phyloP scores from a whole-genome alignment of 2,113 vertebrate genomes.

The Aphelocoma coerulescens region DNA sequence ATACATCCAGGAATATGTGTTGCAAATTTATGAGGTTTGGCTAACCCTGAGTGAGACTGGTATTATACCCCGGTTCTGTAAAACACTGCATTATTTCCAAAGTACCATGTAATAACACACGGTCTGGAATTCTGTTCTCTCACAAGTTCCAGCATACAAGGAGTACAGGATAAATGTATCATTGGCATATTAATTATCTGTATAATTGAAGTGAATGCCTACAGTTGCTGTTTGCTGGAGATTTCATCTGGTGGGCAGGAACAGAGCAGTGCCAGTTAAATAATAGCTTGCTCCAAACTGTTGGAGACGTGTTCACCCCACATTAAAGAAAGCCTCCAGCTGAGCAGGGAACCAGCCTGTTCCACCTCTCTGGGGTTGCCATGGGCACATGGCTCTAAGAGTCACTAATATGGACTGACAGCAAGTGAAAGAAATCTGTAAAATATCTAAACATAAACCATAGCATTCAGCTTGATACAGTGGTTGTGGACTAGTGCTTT shows the following conservation, averaged over 20 bases:
- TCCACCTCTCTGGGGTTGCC: neutral
- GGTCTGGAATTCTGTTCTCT: neutral
- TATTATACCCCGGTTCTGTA: neutral
- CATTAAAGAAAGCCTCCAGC: neutral
- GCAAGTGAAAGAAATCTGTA: neutral
- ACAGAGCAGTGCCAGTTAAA: neutral
- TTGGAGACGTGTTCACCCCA: neutral
- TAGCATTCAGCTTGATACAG: neutral
- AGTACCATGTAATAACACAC: neutral
- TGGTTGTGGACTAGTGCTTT: neutral
- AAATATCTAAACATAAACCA: neutral
- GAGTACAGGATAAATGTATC: neutral
- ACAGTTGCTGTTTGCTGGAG: neutral
- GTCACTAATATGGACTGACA: neutral
- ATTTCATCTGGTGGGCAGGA: neutral
- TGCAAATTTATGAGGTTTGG: neutral
- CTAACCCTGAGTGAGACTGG: neutral
- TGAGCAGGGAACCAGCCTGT: neutral
- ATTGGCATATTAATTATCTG: neutral
- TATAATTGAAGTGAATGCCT: neutral
- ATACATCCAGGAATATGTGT: neutral
- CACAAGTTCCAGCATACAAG: neutral
- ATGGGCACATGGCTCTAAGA: neutral
- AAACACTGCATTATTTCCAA: neutral
- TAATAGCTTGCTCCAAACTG: neutral